A percentile compares a stretch with the other conserved stretches of the same genome.
These are phyloP conservation scores for Drosophila trichaetosa DNA, from an alignment of 2,888 invertebrate genomes.

Conservation along the genomic window DNA sequence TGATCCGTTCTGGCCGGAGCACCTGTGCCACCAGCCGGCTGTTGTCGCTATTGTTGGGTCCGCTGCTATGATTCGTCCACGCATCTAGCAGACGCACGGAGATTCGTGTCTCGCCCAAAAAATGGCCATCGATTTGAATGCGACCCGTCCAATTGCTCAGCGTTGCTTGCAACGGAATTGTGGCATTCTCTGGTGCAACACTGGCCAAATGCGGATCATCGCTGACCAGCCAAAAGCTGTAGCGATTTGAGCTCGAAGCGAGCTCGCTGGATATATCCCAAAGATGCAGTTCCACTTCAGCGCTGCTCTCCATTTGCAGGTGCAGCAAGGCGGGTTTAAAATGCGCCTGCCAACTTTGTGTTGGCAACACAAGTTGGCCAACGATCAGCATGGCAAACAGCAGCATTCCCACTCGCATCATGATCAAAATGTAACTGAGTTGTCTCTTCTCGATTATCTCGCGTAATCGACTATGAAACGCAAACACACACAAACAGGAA, in stretches of 20 bases:
- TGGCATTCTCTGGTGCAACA: constrained; percentile 50
- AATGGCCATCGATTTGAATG: constrained; percentile 70
- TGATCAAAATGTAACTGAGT: constrained; percentile 5
- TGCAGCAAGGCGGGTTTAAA: constrained; percentile 70
- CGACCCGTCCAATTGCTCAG: constrained; percentile 71
- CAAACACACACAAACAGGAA: background rate
- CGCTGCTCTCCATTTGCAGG: constrained; percentile 69
- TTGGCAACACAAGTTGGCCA: constrained; percentile 11
- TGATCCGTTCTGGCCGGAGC: constrained; percentile 87
- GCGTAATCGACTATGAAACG: constrained; percentile 14
- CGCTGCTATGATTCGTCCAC: constrained; percentile 50
- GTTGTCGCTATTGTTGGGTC: constrained; percentile 48
- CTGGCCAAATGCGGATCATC: constrained; percentile 65
- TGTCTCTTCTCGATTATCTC: constrained; percentile 4
- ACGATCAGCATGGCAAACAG: constrained; percentile 12
- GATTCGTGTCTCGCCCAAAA: constrained; percentile 82
- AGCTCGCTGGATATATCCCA: constrained; percentile 36
- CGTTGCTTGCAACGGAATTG: constrained; percentile 54
- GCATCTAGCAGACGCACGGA: constrained; percentile 67
- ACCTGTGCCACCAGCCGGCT: constrained; percentile 86
- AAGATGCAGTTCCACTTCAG: constrained; percentile 55
- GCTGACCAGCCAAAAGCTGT: constrained; percentile 69
- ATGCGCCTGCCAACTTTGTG: constrained; percentile 64
- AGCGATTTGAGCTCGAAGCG: constrained; percentile 32
- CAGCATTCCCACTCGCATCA: background rate